A percentile compares a stretch with the other conserved stretches of the same genome.
These are phyloP conservation scores for Reinhardtius hippoglossoides DNA, from an alignment of 2,113 vertebrate species.

Conservation along the genomic window DNA sequence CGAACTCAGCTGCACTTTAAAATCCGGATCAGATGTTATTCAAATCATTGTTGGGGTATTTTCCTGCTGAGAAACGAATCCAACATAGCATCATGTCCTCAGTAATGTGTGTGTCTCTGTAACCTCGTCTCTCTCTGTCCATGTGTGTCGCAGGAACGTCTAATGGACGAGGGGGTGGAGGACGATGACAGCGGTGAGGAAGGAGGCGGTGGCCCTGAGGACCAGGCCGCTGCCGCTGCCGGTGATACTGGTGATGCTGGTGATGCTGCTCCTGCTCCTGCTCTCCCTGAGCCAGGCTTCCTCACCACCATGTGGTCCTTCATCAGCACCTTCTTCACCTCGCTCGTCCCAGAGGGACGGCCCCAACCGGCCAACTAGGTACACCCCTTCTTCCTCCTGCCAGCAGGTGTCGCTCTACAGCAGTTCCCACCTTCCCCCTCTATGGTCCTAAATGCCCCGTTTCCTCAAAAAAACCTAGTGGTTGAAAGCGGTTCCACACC, in stretches of 20 bases:
- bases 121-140: not conserved
- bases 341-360: slow-evolving; percentile 94
- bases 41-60: no score
- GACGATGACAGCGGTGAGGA: slow-evolving; percentile 83
- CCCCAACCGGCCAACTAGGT: slow-evolving; percentile 90
- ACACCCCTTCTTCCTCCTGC: slow-evolving; percentile 1
- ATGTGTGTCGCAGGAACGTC: slow-evolving; percentile 86
- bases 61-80: no score
- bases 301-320: slow-evolving; percentile 94
- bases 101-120: not conserved
- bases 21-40: no score
- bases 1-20: no score
- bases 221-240: not conserved
- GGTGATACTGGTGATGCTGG: not conserved
- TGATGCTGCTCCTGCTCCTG: slow-evolving; percentile 7
- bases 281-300: slow-evolving; percentile 84
- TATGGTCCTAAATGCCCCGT: slow-evolving; percentile 1
- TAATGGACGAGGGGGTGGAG: slow-evolving; percentile 96
- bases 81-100: not conserved
- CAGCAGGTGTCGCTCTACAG: slow-evolving; percentile 36
- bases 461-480: not conserved
- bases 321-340: slow-evolving; percentile 96
- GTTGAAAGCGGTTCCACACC: not conserved
- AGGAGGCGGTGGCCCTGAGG: slow-evolving; percentile 84
- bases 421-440: not conserved